Percentiles rank a stretch among this genome's conserved stretches.
phyloP scores from a whole-genome alignment of 2,888 invertebrate species.

The Melipona bicolor region DNA sequence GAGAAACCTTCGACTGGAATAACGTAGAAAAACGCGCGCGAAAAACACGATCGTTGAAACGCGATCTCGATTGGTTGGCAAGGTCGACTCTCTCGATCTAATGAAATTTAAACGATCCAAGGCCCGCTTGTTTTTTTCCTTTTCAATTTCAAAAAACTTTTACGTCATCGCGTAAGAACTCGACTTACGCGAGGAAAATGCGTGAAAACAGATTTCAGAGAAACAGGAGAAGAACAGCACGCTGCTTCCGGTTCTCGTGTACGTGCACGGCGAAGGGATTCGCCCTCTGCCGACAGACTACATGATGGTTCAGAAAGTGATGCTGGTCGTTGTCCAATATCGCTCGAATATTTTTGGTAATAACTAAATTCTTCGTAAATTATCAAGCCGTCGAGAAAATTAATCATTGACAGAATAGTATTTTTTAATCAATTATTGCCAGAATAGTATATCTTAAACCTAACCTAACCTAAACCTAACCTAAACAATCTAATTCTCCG shows the following conservation, averaged over 20 bases:
- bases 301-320: conserved; percentile 75
- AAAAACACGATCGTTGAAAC: conserved; percentile 26
- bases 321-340: conserved; percentile 79
- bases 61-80: conserved; percentile 65
- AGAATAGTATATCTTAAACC: too few relatives aligned
- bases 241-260: conserved; percentile 77
- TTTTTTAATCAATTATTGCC: too few relatives aligned
- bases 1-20: too few relatives aligned
- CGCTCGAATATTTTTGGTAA: conserved; percentile 79
- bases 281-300: conserved; percentile 72
- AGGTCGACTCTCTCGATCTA: conserved; percentile 59
- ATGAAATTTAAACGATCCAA: conserved; percentile 64
- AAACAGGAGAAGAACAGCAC: conserved; percentile 2
- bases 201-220: conserved; percentile 2
- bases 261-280: conserved; percentile 76
- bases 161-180: too few relatives aligned
- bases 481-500: too few relatives aligned
- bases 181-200: too few relatives aligned
- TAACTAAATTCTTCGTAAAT: background rate
- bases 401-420: too few relatives aligned
- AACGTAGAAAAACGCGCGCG: too few relatives aligned
- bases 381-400: too few relatives aligned
- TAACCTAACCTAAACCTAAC: too few relatives aligned
- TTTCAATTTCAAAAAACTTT: too few relatives aligned
- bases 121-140: conserved; percentile 24